These are phyloP conservation scores for Plectus sambesii DNA, from an alignment of 1,140 invertebrate species.

Conservation along the genomic window DNA sequence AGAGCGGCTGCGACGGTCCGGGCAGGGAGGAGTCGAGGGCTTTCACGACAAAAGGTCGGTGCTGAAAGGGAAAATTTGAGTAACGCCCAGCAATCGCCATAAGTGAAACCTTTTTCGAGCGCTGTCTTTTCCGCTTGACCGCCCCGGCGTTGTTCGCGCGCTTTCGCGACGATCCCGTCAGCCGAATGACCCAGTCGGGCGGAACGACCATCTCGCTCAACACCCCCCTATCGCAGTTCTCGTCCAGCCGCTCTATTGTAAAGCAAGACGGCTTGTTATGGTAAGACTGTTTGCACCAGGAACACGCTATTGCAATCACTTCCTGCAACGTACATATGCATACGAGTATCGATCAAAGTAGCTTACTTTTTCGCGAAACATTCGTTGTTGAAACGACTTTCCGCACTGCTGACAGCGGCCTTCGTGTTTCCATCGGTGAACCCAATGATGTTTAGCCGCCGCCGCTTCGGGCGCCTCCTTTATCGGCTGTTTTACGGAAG, in stretches of 20 bases:
- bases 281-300: slow-evolving; percentile 92
- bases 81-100: too few species aligned
- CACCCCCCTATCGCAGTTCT: slow-evolving; percentile 74
- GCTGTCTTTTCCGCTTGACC: slow-evolving; percentile 71
- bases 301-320: slow-evolving; percentile 87
- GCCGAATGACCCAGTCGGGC: slow-evolving; percentile 72
- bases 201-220: slow-evolving; percentile 81
- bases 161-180: too few species aligned
- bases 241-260: slow-evolving; percentile 74
- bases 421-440: slow-evolving; percentile 77
- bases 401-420: slow-evolving; percentile 78
- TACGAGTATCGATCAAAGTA: slow-evolving; percentile 46
- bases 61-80: too few species aligned
- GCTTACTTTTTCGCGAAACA: slow-evolving; percentile 41
- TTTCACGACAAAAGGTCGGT: slow-evolving; percentile 57
- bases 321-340: slow-evolving; percentile 56
- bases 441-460: slow-evolving; percentile 69
- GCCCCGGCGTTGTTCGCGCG: too few species aligned
- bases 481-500: slow-evolving; percentile 24
- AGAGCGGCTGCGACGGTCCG: slow-evolving; percentile 62
- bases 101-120: too few species aligned
- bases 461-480: slow-evolving; percentile 33
- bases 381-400: slow-evolving; percentile 57
- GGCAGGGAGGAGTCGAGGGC: slow-evolving; percentile 79
- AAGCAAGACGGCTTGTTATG: slow-evolving; percentile 94